These are phyloP conservation scores for Latheticus oryzae DNA, from an alignment of 2,888 invertebrate species.

Conservation along the genomic window DNA sequence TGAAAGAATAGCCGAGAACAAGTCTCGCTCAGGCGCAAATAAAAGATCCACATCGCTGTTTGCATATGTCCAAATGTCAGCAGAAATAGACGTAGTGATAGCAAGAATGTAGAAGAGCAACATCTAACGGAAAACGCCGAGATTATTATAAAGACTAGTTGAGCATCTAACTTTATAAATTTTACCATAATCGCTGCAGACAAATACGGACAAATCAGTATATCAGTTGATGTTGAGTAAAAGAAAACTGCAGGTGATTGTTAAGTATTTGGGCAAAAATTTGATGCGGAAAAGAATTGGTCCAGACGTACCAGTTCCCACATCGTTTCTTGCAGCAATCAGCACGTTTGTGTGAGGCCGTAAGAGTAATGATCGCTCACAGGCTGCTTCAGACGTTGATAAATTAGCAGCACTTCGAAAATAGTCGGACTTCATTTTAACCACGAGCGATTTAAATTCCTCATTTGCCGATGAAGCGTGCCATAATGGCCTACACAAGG, in stretches of 20 bases:
- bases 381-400: slow-evolving; percentile 59
- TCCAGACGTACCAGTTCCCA: slow-evolving; percentile 53
- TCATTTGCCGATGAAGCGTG: slow-evolving; percentile 55
- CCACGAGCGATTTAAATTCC: slow-evolving; percentile 59
- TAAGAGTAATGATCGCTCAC: slow-evolving; percentile 61
- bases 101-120: slow-evolving; percentile 43
- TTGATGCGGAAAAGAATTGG: slow-evolving; percentile 31
- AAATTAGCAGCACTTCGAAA: slow-evolving; percentile 61
- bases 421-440: slow-evolving; percentile 61
- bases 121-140: no score
- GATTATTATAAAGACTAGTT: no score
- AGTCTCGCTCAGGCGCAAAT: slow-evolving; percentile 55
- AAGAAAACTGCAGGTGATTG: slow-evolving; percentile 5
- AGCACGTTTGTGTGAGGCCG: slow-evolving; percentile 61
- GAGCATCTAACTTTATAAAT: no score
- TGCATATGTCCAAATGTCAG: slow-evolving; percentile 56
- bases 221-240: not conserved
- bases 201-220: slow-evolving; percentile 41
- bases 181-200: no score
- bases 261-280: slow-evolving; percentile 8
- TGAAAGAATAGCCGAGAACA: slow-evolving; percentile 61
- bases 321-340: slow-evolving; percentile 61
- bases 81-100: slow-evolving; percentile 39
- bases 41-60: slow-evolving; percentile 56
- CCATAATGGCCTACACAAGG: slow-evolving; percentile 40